Base-by-base conservation (phyloP, 2,888 invertebrate genomes). In the Xylocampa areola region DNA sequence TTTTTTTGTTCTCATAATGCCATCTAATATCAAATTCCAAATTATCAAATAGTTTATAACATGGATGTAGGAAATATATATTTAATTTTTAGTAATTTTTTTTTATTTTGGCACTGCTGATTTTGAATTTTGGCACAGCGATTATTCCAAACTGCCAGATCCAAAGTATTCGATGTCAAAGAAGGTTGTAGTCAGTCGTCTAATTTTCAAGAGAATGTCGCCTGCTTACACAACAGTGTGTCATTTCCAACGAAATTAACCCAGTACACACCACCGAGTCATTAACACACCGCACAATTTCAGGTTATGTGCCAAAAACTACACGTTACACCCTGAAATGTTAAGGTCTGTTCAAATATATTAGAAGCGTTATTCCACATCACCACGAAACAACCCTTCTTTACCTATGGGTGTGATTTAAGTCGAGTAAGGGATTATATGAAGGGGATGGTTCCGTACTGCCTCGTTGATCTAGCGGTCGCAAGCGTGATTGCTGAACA, bases 241-340 rank as follows among this genome's bases (percentile, higher is more conserved):
- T 11, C 39, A 67, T 68, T 68, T 47, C 47, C 53, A 51, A 55
- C 66, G 47, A 74, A 77, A 79, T 77, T 78, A 80, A 76, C 68
- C 67, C 54, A 33, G 40, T 57, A 67, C 65, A 62, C 53, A 54
- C 71, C 60, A 44, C 71, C 19, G 54, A 44, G 49, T 51, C 70
- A 69, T 81, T 79, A 75, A 63, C 74, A 80, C 68, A 76, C 68
- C 73, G 59, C 74, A 73, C 63, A 48, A 68, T 74, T 76, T 62
- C 70, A 59, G 68, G 66, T 69, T 68, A 70, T 69, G 64, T 59
- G 64, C 57, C 40, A 61, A 58, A n/a, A 71, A 58, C 64, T 68
- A 44, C 52, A 32, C 59, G 49, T 57, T 54, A 17, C 55, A 14
- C 43, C 52, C 35, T 49, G 30, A 17, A 21, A 40, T 30, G 39